Evolutionary conservation across 92 coral and sea anemone genomes (phyloP), one percentile per base, ranked within the genome.

Genomic region (Epizoanthus rinbou): DNA sequence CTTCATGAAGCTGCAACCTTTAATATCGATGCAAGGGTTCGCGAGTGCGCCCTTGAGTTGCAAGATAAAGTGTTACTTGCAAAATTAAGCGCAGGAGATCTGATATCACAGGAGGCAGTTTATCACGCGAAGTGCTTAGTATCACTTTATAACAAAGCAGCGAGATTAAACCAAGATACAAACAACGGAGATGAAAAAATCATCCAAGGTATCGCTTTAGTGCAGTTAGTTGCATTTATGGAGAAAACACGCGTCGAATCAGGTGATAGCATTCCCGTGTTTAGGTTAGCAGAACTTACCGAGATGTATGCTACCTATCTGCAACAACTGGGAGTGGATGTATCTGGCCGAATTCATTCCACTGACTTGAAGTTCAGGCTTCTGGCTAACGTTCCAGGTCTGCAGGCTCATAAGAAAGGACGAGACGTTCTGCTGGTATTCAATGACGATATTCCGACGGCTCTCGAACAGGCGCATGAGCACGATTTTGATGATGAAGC

Each of bases 21-120:
- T 41, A 86, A 67, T n/a, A 69, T 76, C 70, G 89, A 89, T 86
- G 58, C 69, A 31, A 89, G 67, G 60, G 89, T 89, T 67, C 86
- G 84, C 0, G 58, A 66, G 25, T 88, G 88, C 65, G 88, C 86
- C 21, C 83, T 78, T 56, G 69, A 81, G 69, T 19, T 89, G 21
- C 64, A 76, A 72, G 90, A 89, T 15, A 33, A 21, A 11, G 56
- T 76, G 10, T 53, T 89, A 13, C 80, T 86, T 25, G 83, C 87
- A 1, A 86, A 89, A 67, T 56, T 89, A n/a, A 81, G 89, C 63
- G 81, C 85, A 6, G 90, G 87, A 17, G 90, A 89, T 75, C 11
- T 87, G 73, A 90, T 90, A 62, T 87, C 91, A 6, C 91, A 84
- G 74, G 93, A 90, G 5, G 91, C 87, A 0, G 84, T 87, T 3